Base-by-base conservation (phyloP, 2,888 invertebrate species). In the Leptogaster cylindrica region DNA sequence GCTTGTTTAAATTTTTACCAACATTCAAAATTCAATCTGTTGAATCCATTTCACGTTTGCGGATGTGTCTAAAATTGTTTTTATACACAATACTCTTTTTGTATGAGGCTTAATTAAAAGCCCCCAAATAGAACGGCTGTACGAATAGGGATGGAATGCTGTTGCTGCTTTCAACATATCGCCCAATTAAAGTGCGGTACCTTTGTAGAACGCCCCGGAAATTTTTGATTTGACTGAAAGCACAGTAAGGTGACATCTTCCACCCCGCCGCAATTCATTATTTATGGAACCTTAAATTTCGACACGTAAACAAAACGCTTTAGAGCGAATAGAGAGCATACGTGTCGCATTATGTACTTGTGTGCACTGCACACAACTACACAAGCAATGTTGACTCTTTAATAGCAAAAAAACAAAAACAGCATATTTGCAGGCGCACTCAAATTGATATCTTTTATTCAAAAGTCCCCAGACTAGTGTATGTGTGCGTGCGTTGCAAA, bases 361-460 rank as follows among this genome's bases (percentile, higher is more conserved):
- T n/a, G n/a, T n/a, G n/a, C n/a, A n/a, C n/a, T n/a, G n/a, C n/a
- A n/a, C n/a, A n/a, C n/a, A n/a, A n/a, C n/a, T n/a, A 36, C 55
- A 18, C 52, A 20, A 36, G 23, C 36, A 23, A 10, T 23, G 18
- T 20, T 55, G 55, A 36, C 39, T 55, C 55, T 55, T 55, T 55
- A 55, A 55, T 55, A 55, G 55, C 25, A 55, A 55, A 55, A 55
- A 55, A 39, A 36, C n/a, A n/a, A n/a, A n/a, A n/a, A n/a, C n/a
- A n/a, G n/a, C n/a, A n/a, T n/a, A n/a, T n/a, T n/a, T n/a, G n/a
- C 39, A 20, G 36, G 55, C 23, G 55, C 20, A 39, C 25, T 55
- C 55, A 55, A 55, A 55, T 55, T 55, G 55, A 36, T 55, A 55
- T 55, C 55, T 55, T 55, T 55, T 55, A 55, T 55, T 55, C 55